Evolutionary conservation across 2,888 invertebrate species (phyloP), one percentile per base, ranked within the genome.

Genomic region (Halictus ligatus): DNA sequence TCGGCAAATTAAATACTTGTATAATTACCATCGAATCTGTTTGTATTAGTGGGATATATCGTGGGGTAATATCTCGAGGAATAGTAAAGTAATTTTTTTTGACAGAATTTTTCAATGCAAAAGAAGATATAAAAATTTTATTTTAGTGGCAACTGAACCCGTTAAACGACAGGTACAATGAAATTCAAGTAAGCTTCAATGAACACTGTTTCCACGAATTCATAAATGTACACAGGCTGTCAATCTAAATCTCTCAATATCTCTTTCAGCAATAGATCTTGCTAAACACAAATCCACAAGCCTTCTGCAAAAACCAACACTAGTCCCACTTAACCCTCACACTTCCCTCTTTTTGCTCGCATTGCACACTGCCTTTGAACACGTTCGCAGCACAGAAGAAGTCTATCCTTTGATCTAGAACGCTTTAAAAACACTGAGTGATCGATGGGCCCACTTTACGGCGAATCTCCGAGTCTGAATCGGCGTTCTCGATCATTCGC

Each of bases 401-500:
- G 60, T 60, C 60, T 29, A 25, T 25, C 29, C 60, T 60, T 60
- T 60, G 60, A 60, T 29, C 60, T 15, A 13, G 13, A 60, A 13
- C 35, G 35, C 3, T 35, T 5, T 67, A 35, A 67, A 67, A 67
- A 35, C 35, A 18, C 29, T 18, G 67, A 13, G 29, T 67, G 67
- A 67, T 67, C 67, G 67, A 67, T 67, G 35, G 67, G 18, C 2
- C 8, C 35, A 10, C 18, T 67, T 29, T 35, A 13, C 35, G 35
- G 18, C 1, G 67, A 35, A 18, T 35, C 67, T 35, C 8, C 18
- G 29, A 18, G 29, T 12, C 67, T 67, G 60, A 25, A 67, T 35
- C 35, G 67, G 29, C 29, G 18, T 7, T 29, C 69, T 69, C 69
- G 69, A 69, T 69, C 69, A 69, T 69, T 69, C 69, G 69, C 40